Percentiles rank a stretch among this genome's conserved stretches.
Conservation (phyloP, 1,140 invertebrate genomes). For the Drosophila nasuta region DNA sequence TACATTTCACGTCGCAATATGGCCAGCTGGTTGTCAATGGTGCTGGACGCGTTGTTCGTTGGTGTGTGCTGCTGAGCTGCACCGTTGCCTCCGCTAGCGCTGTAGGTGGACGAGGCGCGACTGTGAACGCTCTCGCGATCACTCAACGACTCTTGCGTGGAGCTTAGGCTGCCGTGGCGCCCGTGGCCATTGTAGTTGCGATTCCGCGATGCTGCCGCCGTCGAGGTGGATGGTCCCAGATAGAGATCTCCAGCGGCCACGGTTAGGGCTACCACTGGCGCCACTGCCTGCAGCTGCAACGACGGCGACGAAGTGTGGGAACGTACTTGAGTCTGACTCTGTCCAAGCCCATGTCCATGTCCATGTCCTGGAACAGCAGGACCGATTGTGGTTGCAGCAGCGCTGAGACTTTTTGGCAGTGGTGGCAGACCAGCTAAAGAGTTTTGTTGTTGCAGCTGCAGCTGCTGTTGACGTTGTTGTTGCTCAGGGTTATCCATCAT, state of each 20-base stretch:
- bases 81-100: slow-evolving; percentile 40
- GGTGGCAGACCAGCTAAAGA: slow-evolving; percentile 90
- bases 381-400: slow-evolving; percentile 86
- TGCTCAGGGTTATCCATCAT: slow-evolving; percentile 70
- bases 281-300: slow-evolving; percentile 25
- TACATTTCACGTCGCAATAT: slow-evolving; percentile 94
- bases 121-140: slow-evolving; percentile 79
- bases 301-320: slow-evolving; percentile 54
- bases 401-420: slow-evolving; percentile 93
- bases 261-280: slow-evolving; percentile 55
- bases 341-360: slow-evolving; percentile 15
- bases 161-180: slow-evolving; percentile 69
- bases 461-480: slow-evolving; percentile 36
- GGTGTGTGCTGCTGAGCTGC: slow-evolving; percentile 44
- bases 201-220: slow-evolving; percentile 51
- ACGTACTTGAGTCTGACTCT: slow-evolving; percentile 16
- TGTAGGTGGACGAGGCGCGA: slow-evolving; percentile 79
- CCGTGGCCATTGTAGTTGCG: slow-evolving; percentile 70
- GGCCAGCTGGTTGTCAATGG: slow-evolving; percentile 92
- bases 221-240: slow-evolving; percentile 76
- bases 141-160: slow-evolving; percentile 77
- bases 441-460: slow-evolving; percentile 24
- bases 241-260: slow-evolving; percentile 69
- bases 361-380: slow-evolving; percentile 28
- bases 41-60: slow-evolving; percentile 86